These are phyloP conservation scores for Hyposoter dolosus DNA, from an alignment of 2,888 invertebrate genomes.

Conservation along the genomic window DNA sequence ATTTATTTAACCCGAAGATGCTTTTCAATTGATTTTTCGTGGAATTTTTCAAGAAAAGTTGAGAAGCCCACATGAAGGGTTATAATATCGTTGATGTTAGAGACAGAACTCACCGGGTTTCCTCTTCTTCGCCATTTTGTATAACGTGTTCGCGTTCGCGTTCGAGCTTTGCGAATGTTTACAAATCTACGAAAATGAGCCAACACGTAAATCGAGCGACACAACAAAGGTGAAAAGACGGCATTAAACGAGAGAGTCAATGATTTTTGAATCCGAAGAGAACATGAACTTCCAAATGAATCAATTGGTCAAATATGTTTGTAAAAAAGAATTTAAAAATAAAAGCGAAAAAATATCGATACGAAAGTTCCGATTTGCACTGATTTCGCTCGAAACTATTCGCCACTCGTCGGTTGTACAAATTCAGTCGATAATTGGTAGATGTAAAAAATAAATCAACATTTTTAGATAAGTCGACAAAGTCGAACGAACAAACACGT, in stretches of 20 bases:
- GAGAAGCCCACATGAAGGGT: neutral
- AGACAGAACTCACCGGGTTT: slow-evolving; percentile 73
- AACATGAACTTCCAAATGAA: neutral
- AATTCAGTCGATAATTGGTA: neutral
- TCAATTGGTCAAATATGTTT: neutral
- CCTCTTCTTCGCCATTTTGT: slow-evolving; percentile 73
- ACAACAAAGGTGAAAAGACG: neutral
- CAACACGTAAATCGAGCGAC: neutral
- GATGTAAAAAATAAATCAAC: neutral
- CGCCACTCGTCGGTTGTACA: slow-evolving; percentile 7
- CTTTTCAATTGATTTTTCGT: neutral
- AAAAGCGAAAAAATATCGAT: neutral
- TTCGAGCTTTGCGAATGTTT: slow-evolving; percentile 22
- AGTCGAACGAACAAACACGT: neutral
- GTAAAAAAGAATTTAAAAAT: neutral
- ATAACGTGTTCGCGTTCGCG: slow-evolving; percentile 17
- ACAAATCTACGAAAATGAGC: neutral
- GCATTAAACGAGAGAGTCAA: neutral
- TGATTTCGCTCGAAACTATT: slow-evolving; percentile 1
- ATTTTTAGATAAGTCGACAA: neutral
- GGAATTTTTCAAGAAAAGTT: neutral
- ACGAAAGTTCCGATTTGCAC: neutral
- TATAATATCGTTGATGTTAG: neutral
- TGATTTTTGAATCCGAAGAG: neutral
- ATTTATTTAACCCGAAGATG: neutral